Percentiles rank a stretch among this genome's conserved stretches.
These are phyloP conservation scores for Bhutanitis thaidina DNA, from an alignment of 2,888 invertebrate species.

Conservation along the genomic window DNA sequence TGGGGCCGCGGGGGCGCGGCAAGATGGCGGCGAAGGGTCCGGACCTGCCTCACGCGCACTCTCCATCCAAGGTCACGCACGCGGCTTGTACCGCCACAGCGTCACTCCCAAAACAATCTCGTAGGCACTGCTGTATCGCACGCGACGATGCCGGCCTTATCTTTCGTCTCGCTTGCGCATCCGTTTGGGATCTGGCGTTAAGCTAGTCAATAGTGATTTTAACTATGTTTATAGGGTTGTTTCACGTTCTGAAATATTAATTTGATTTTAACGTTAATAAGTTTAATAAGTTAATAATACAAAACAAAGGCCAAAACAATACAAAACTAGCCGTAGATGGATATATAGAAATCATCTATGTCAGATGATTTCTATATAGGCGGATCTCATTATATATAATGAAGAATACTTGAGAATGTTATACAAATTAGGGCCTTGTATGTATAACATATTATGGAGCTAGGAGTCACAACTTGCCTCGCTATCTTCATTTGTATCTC, in stretches of 20 bases:
- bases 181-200: slow-evolving; percentile 49
- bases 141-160: slow-evolving; percentile 30
- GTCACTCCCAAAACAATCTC: slow-evolving; percentile 64
- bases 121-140: slow-evolving; percentile 33
- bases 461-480: no score
- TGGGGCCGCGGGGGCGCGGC: slow-evolving; percentile 45
- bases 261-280: no score
- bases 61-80: slow-evolving; percentile 62
- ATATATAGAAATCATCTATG: no score
- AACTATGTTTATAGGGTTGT: slow-evolving; percentile 41
- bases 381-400: no score
- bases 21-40: slow-evolving; percentile 68
- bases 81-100: slow-evolving; percentile 57
- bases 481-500: no score
- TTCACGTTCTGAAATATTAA: neutral
- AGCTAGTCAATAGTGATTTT: slow-evolving; percentile 52
- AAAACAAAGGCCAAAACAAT: no score
- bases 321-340: no score
- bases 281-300: no score
- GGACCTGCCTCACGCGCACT: slow-evolving; percentile 73
- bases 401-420: no score
- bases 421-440: no score
- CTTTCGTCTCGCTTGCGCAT: slow-evolving; percentile 42
- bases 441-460: no score
- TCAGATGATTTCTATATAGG: no score